Percentiles rank a stretch among this genome's conserved stretches.
Conservation (phyloP, 1,140 invertebrate species). For the Ips typographus region DNA sequence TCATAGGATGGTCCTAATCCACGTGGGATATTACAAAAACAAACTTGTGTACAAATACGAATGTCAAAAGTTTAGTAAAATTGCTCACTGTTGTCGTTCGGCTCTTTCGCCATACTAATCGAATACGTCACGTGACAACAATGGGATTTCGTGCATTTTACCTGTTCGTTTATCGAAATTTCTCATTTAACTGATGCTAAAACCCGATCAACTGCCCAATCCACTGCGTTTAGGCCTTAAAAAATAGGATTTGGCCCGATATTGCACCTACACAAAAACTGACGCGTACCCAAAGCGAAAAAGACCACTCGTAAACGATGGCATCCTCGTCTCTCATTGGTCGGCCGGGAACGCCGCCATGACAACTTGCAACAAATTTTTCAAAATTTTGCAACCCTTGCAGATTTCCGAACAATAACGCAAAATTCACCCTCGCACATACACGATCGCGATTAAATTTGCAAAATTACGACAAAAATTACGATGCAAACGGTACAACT, state of each 20-base stretch:
- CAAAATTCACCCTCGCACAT: background rate
- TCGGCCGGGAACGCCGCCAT: constrained; percentile 61
- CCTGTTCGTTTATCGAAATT: constrained; percentile 27
- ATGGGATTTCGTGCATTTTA: constrained; percentile 51
- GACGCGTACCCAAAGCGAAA: constrained; percentile 60
- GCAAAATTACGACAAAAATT: constrained; percentile 3
- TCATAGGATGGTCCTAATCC: constrained; percentile 50
- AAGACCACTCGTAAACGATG: constrained; percentile 56
- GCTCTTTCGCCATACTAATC: constrained; percentile 63
- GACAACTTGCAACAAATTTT: constrained; percentile 55
- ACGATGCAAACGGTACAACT: background rate
- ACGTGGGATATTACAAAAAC: constrained; percentile 56
- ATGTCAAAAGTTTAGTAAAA: constrained; percentile 60
- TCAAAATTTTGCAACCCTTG: constrained; percentile 12
- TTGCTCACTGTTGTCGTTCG: constrained; percentile 58
- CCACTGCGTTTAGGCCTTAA: constrained; percentile 6
- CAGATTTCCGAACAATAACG: background rate
- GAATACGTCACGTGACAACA: constrained; percentile 61
- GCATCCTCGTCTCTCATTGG: constrained; percentile 62
- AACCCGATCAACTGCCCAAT: constrained; percentile 3
- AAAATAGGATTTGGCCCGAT: constrained; percentile 43
- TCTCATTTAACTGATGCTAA: constrained; percentile 2
- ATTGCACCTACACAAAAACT: constrained; percentile 58
- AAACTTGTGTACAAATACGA: constrained; percentile 65
- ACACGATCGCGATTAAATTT: constrained; percentile 4